Evolutionary conservation across 92 coral and sea anemone genomes (phyloP), one percentile per base, ranked within the genome.

Genomic region (Epizoanthus ramosus): DNA sequence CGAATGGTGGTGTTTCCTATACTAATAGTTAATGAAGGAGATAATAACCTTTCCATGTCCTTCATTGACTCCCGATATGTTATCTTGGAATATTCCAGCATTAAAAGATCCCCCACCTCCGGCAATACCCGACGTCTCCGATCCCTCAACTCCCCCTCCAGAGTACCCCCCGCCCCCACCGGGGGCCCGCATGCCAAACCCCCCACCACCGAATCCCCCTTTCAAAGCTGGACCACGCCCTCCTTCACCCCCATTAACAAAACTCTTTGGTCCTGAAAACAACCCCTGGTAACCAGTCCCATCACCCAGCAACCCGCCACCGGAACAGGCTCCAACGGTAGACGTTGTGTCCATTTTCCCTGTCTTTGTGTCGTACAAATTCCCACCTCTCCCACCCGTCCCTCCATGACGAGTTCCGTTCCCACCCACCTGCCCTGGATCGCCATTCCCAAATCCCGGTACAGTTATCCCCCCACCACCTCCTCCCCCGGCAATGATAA

Each of bases 131-230:
- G 24, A 35, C 0, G 71, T 54, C 14, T 52, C 61, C 39, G 69
- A 81, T 18, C 88, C 93, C 53, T 83, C 75, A 39, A 81, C 71
- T 19, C 97, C 93, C 45, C 97, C 98, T 7, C 98, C 98, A 39
- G 91, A 88, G 77, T 90, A 94, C 16, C 98, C 98, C 68, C 98
- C 98, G 28, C 95, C 98, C 31, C 95, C 95, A 31, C 93, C 91
- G 19, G 93, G 84, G 8, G 7, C 28, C 12, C 45, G 14, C 23
- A 28, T 21, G 18, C 73, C 84, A 57, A 79, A 87, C 0, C 91
- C 91, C 1, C 94, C 94, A 23, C 94, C 92, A 1, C 94, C 92
- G 39, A 88, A 88, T 4, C 91, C 94, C 18, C 89, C 91, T 12
- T 52, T 23, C 23, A 83, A 35, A 5, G 24, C 47, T 3, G 74